phyloP scores from a whole-genome alignment of 1,140 invertebrate species.

The Calycopis cecrops region DNA sequence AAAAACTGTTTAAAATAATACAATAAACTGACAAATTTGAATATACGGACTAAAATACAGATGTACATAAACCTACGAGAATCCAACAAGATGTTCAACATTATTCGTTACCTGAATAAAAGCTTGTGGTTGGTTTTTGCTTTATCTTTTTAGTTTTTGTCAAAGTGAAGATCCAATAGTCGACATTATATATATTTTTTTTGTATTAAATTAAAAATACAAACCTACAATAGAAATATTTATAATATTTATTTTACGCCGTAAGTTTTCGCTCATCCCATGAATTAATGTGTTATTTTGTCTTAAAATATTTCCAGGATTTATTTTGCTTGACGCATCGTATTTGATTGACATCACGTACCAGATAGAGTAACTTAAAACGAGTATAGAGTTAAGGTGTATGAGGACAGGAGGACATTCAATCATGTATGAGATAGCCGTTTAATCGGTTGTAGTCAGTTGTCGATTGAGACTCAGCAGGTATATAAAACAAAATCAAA shows the following conservation, averaged over 20 bases:
- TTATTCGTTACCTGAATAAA: no score
- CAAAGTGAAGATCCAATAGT: constrained; percentile 6
- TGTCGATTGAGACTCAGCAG: not conserved
- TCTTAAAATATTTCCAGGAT: constrained; percentile 1
- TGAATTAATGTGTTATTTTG: not conserved
- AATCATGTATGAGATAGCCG: not conserved
- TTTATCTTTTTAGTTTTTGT: no score
- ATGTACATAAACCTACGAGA: no score
- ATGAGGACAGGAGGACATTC: not conserved
- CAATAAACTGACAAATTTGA: no score
- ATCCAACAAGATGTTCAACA: no score
- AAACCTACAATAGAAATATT: not conserved
- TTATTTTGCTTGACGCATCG: not conserved
- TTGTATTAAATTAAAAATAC: no score
- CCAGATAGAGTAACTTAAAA: not conserved
- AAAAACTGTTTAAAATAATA: no score
- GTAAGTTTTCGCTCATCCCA: not conserved
- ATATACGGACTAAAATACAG: no score
- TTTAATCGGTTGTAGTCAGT: not conserved
- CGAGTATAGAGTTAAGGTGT: not conserved
- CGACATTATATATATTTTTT: not conserved
- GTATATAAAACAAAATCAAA: constrained; percentile 1
- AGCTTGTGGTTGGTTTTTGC: no score
- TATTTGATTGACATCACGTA: not conserved
- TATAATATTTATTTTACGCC: not conserved